phyloP scores from a whole-genome alignment of 1,140 invertebrate genomes.

The Pseudoatta argentina region DNA sequence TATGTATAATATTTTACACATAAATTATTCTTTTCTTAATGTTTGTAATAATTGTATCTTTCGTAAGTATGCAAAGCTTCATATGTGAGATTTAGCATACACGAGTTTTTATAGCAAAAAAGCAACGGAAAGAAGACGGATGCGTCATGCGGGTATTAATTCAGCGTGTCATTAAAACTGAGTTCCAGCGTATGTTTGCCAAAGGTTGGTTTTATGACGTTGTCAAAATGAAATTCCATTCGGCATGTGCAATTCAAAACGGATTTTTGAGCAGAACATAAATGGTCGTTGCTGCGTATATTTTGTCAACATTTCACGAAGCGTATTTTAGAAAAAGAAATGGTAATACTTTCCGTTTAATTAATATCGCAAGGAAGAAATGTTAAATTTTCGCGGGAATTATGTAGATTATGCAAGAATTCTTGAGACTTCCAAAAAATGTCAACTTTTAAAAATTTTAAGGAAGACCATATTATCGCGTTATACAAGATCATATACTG shows the following conservation, averaged over 20 bases:
- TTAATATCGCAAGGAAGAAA: constrained; percentile 6
- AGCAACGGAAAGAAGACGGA: constrained; percentile 28
- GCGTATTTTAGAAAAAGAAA: constrained; percentile 21
- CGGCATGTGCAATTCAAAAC: constrained; percentile 67
- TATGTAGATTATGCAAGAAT: neutral
- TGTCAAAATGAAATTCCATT: constrained; percentile 74
- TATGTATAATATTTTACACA: neutral
- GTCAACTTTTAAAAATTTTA: neutral
- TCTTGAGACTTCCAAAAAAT: neutral
- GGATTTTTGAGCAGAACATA: constrained; percentile 41
- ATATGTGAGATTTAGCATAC: constrained; percentile 45
- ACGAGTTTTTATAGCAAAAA: constrained; percentile 25
- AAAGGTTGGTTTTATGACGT: constrained; percentile 69
- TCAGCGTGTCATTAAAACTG: constrained; percentile 68
- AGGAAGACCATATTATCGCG: neutral
- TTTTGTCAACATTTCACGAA: constrained; percentile 40
- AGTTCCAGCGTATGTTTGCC: constrained; percentile 48
- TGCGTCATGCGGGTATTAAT: constrained; percentile 65
- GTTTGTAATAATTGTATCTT: constrained; percentile 25
- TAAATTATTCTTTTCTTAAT: constrained; percentile 10
- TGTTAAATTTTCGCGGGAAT: neutral
- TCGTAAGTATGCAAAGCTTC: neutral
- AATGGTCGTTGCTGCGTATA: constrained; percentile 19
- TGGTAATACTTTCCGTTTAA: constrained; percentile 27
- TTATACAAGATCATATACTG: neutral